Base-by-base conservation (phyloP, 2,888 invertebrate species). In the Amitus sp. region DNA sequence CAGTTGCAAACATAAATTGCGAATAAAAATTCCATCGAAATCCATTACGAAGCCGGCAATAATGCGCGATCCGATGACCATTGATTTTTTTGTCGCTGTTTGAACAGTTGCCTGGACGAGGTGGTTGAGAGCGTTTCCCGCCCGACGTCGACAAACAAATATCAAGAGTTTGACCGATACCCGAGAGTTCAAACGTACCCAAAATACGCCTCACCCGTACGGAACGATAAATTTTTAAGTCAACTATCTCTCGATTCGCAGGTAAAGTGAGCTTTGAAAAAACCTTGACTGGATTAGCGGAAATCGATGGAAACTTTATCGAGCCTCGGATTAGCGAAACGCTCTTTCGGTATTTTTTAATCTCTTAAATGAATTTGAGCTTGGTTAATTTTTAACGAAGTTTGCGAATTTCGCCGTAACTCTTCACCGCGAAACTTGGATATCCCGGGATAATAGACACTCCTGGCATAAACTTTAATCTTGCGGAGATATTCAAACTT, bases 31-130 rank as follows among this genome's bases (percentile, higher is more conserved):
- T n/a, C n/a, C n/a, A n/a, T n/a, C n/a, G n/a, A n/a, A n/a, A n/a
- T n/a, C n/a, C n/a, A n/a, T n/a, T n/a, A n/a, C n/a, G n/a, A n/a
- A n/a, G n/a, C n/a, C n/a, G n/a, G n/a, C n/a, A n/a, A n/a, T n/a
- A n/a, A n/a, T n/a, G n/a, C n/a, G n/a, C n/a, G n/a, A n/a, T n/a
- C n/a, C n/a, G n/a, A n/a, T n/a, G n/a, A n/a, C n/a, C n/a, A 15
- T 13, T 37, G 15, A 37, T 37, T 13, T 13, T 37, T 13, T 13
- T 7, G 3, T 30, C 10, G 10, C n/a, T 30, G 2, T 30, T 37
- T 37, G 15, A 37, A 37, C 37, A 37, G 37, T 37, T 37, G 37
- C 37, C 13, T 37, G 37, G 37, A 15, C 4, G 37, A 37, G 15
- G 2, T 37, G 37, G 37, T 37, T 15, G 37, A 13, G 12, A 15